Base-by-base conservation (phyloP, 2,113 vertebrate species). In the Myiagra hebetior region DNA sequence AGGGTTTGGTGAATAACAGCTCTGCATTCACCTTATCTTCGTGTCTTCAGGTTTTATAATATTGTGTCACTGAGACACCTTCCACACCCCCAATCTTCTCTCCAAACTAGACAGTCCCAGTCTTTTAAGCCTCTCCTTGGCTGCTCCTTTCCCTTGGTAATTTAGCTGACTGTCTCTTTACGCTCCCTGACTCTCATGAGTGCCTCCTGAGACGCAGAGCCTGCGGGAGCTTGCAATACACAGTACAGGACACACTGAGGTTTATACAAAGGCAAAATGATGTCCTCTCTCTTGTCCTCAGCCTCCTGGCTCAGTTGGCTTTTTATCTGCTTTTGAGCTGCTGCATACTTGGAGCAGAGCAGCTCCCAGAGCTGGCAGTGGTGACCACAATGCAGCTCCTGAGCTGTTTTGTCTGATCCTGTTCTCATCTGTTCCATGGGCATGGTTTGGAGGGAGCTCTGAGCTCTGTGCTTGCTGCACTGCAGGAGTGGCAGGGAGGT, bases 331-430 rank as follows among this genome's bases (percentile, higher is more conserved):
- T 52, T 46, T 91, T 88, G 52, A 73, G n/a, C 49, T 44, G 35
- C 46, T 20, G 13, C 4, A 1, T 10, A 19, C 50, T 89, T 57
- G 49, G 77, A 84, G 64, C 14, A 49, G 31, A 81, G 69, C 33
- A 52, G 27, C 41, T 39, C 11, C 16, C 59, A 37, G 31, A 31
- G 37, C 37, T 70, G 59, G 52, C 70, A 44, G 57, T 6, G 16
- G 65, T 68, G 79, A 68, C 24, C 39, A 24, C 0, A 0, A 28
- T 12, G 63, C 22, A 64, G 35, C 31, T 83, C 65, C 53, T 3
- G 22, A 24, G 41, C 21, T 56, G 10, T 56, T 83, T 31, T 0
- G 1, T 27, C 41, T 1, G 3, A 16, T 62, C 24, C 26, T 5
- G 8, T 13, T 64, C 33, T 52, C 28, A 37, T 31, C 30, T 2